A percentile compares a stretch with the other conserved stretches of the same genome.
Evolutionary conservation across 2,888 invertebrate genomes (phyloP).

Genomic region (Trissoscelio sp.): DNA sequence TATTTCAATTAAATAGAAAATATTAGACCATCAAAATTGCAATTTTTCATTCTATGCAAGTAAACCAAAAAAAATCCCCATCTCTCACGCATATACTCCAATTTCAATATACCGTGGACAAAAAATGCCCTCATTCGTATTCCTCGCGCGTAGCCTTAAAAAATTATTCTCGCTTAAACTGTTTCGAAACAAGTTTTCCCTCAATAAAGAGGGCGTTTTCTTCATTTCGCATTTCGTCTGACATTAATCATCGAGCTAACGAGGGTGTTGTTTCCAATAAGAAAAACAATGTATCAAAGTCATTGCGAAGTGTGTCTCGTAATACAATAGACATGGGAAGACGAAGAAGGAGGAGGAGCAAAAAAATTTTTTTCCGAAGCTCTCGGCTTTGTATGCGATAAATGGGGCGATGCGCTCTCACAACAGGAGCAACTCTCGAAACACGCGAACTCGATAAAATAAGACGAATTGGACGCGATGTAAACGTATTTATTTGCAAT

Average conservation of each 20-base stretch:
- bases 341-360: no score
- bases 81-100: no score
- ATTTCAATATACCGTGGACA: not conserved
- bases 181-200: slow-evolving; percentile 20
- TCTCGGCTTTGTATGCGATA: slow-evolving; percentile 51
- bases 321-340: slow-evolving; percentile 49
- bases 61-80: not conserved
- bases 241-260: slow-evolving; percentile 62
- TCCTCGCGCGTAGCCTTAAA: not conserved
- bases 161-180: slow-evolving; percentile 7
- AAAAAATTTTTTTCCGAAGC: slow-evolving; percentile 37
- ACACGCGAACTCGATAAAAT: slow-evolving; percentile 64
- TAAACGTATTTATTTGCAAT: slow-evolving; percentile 67
- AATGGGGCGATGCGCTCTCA: slow-evolving; percentile 61
- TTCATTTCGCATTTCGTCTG: slow-evolving; percentile 31
- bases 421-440: slow-evolving; percentile 55
- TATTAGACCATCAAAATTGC: not conserved
- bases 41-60: not conserved
- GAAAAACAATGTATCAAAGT: slow-evolving; percentile 64
- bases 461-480: slow-evolving; percentile 56
- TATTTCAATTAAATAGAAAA: slow-evolving; percentile 4
- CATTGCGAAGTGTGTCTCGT: slow-evolving; percentile 49
- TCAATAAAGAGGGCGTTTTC: slow-evolving; percentile 39
- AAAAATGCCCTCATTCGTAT: not conserved
- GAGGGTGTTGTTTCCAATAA: slow-evolving; percentile 60